Conservation (phyloP, 2,888 invertebrate species). For the Platynereis dumerilii region DNA sequence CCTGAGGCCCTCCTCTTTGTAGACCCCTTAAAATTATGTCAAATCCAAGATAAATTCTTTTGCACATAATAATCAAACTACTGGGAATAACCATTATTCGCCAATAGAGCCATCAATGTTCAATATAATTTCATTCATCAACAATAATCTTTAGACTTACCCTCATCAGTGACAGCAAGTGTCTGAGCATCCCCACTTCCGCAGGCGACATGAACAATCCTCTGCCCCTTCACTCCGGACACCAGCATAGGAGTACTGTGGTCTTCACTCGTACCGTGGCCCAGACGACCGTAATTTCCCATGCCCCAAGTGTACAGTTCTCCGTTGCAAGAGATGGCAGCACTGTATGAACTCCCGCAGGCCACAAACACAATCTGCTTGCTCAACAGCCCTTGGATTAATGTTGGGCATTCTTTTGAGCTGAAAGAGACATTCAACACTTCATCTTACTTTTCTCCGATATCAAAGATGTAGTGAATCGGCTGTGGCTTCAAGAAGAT, state of each 20-base stretch:
- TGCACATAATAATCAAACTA: too few relatives aligned
- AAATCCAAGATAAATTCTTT: too few relatives aligned
- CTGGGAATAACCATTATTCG: too few relatives aligned
- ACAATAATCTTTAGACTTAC: too few relatives aligned
- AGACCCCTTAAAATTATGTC: too few relatives aligned
- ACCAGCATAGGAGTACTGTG: slow-evolving; percentile 88
- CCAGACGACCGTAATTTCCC: slow-evolving; percentile 90
- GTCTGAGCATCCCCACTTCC: slow-evolving; percentile 97
- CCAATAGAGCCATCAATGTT: too few relatives aligned
- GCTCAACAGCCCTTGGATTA: slow-evolving; percentile 83
- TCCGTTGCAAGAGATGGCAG: slow-evolving; percentile 85
- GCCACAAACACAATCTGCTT: slow-evolving; percentile 82
- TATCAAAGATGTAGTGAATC: too few relatives aligned
- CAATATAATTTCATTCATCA: too few relatives aligned
- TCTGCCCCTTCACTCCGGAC: slow-evolving; percentile 55
- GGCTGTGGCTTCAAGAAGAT: too few relatives aligned
- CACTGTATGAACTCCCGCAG: slow-evolving; percentile 93
- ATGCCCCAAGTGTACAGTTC: slow-evolving; percentile 97
- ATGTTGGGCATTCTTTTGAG: slow-evolving; percentile 81
- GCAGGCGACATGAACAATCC: slow-evolving; percentile 72
- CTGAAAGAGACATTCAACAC: too few relatives aligned
- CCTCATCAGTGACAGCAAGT: slow-evolving; percentile 72
- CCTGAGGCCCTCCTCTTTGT: too few relatives aligned
- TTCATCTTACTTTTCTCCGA: too few relatives aligned
- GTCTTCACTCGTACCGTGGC: slow-evolving; percentile 93